A percentile compares a stretch with the other conserved stretches of the same genome.
Evolutionary conservation across 1,140 invertebrate genomes (phyloP).

Genomic region (Hyles euphorbiae): DNA sequence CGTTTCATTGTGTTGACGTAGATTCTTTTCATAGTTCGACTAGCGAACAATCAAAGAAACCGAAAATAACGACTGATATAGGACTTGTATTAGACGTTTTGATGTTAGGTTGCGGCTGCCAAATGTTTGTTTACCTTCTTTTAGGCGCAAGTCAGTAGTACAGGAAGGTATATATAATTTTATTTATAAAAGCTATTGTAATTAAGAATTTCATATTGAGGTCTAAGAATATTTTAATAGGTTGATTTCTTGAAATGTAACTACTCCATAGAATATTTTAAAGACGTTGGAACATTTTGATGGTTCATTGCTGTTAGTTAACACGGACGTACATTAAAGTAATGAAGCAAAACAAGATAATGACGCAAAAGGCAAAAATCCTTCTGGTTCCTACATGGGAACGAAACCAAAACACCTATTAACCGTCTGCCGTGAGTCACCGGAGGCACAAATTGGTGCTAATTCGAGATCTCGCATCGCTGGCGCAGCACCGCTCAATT

Average conservation of each 20-base stretch:
- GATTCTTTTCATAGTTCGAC: constrained; percentile 9
- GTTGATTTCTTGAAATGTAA: too few relatives aligned
- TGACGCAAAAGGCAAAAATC: too few relatives aligned
- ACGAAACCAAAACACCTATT: constrained; percentile 16
- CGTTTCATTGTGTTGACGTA: constrained; percentile 7
- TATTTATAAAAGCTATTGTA: too few relatives aligned
- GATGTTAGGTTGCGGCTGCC: neutral
- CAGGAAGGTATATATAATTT: too few relatives aligned
- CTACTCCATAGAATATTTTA: too few relatives aligned
- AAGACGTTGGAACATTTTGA: too few relatives aligned
- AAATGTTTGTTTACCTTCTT: constrained; percentile 4
- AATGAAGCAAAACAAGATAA: too few relatives aligned
- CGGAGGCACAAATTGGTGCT: constrained; percentile 69
- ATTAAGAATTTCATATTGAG: too few relatives aligned
- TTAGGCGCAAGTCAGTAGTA: neutral
- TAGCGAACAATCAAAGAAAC: constrained; percentile 1
- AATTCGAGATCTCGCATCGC: constrained; percentile 57
- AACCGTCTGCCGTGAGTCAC: constrained; percentile 49
- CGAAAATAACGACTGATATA: constrained; percentile 2
- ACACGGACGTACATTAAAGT: too few relatives aligned
- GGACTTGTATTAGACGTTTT: too few relatives aligned
- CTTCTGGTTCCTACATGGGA: neutral
- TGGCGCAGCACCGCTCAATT: constrained; percentile 57
- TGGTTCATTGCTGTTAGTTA: too few relatives aligned
- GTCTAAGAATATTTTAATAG: too few relatives aligned